Conservation (phyloP, 1,140 invertebrate species). For the Nephila pilipes region DNA sequence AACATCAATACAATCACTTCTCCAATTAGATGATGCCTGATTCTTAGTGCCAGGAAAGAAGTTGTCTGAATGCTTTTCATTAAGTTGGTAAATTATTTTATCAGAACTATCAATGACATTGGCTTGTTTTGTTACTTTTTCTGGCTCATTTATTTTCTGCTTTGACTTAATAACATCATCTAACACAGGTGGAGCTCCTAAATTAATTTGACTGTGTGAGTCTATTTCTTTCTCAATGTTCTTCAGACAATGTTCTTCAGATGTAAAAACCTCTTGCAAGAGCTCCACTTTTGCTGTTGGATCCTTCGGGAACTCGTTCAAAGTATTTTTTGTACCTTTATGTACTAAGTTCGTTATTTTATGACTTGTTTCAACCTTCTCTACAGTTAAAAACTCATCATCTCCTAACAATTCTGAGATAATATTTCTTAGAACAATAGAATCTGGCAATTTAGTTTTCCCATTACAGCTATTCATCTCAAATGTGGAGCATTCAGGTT, state of each 20-base stretch:
- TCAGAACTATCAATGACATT: not conserved
- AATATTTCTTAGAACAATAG: not conserved
- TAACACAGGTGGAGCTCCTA: not conserved
- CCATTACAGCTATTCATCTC: too few species aligned
- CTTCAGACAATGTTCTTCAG: not conserved
- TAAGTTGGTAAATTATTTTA: not conserved
- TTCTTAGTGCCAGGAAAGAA: not conserved
- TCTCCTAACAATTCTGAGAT: not conserved
- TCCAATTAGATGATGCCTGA: not conserved
- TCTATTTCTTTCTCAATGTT: not conserved
- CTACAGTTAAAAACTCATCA: not conserved
- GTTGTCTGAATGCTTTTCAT: not conserved
- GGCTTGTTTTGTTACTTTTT: not conserved
- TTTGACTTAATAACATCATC: not conserved
- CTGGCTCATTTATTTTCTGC: not conserved
- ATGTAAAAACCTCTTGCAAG: not conserved
- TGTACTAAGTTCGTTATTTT: not conserved
- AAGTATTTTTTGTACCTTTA: not conserved
- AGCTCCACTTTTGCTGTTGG: not conserved
- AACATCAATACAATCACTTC: not conserved
- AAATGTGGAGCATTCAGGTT: too few species aligned
- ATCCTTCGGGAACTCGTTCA: not conserved
- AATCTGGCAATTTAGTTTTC: too few species aligned
- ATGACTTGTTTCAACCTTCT: not conserved
- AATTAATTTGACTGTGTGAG: not conserved